Percentiles rank a stretch among this genome's conserved stretches.
Conservation (phyloP, 2,113 vertebrate genomes). For the Bubo bubo region DNA sequence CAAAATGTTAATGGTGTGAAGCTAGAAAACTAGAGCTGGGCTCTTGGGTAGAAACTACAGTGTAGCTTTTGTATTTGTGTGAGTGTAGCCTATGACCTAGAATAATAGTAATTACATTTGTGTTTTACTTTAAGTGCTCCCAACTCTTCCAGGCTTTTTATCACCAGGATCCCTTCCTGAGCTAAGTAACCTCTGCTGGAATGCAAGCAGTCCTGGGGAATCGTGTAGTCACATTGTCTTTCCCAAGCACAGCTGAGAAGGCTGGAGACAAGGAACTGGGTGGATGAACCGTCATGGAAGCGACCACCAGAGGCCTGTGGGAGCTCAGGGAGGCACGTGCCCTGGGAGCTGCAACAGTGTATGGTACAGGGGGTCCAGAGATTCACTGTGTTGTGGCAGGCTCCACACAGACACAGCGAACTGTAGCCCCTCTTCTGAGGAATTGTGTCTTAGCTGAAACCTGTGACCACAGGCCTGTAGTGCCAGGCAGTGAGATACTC, state of each 20-base stretch:
- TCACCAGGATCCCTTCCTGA: neutral
- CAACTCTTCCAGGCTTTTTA: neutral
- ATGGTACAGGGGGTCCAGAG: neutral
- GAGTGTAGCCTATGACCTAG: no score
- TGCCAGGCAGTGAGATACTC: no score
- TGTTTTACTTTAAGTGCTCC: neutral
- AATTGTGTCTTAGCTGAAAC: neutral
- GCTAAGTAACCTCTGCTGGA: neutral
- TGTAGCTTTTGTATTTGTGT: neutral
- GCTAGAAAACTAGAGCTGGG: neutral
- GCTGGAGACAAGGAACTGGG: neutral
- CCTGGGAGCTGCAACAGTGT: neutral
- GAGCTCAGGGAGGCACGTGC: neutral
- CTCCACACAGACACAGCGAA: neutral
- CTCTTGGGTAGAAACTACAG: neutral
- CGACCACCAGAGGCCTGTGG: rapidly evolving
- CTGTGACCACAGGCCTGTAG: neutral
- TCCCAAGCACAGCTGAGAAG: neutral
- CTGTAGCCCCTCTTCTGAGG: neutral
- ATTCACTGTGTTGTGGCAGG: neutral
- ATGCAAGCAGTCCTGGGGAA: neutral
- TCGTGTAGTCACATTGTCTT: neutral
- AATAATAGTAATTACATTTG: neutral
- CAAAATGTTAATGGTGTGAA: neutral
- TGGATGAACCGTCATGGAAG: neutral